Percentiles rank a stretch among this genome's conserved stretches.
phyloP scores from a whole-genome alignment of 53 echinoderm and acorn worm species.

The Henricia sp. region DNA sequence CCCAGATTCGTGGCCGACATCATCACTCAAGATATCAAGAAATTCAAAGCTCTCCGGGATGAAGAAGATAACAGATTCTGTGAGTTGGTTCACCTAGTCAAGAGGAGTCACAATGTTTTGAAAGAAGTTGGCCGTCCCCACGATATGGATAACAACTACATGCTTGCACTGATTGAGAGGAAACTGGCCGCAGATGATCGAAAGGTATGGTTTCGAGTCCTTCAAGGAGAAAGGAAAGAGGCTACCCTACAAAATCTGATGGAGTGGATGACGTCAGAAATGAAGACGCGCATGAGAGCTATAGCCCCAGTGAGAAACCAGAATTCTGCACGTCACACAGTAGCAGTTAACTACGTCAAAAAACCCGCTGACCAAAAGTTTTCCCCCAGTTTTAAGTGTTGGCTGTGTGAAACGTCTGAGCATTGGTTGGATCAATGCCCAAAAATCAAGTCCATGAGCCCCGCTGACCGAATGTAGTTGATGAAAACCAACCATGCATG shows the following conservation, averaged over 20 bases:
- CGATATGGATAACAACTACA: conserved; percentile 66
- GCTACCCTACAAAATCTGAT: conserved; percentile 47
- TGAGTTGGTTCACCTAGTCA: conserved; percentile 65
- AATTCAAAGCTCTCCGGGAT: conserved; percentile 51
- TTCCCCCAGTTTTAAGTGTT: conserved; percentile 42
- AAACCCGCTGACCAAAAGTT: background rate
- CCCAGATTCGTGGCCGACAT: conserved; percentile 66
- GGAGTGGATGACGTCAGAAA: conserved; percentile 43
- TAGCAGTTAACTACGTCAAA: background rate
- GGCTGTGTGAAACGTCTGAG: conserved; percentile 51
- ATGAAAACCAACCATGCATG: conserved; percentile 22
- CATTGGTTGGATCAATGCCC: conserved; percentile 64
- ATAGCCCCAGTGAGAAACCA: conserved; percentile 63
- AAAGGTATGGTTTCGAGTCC: background rate
- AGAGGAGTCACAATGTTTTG: conserved; percentile 63
- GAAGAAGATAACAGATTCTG: conserved; percentile 68
- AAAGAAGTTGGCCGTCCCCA: conserved; percentile 55
- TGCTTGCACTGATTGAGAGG: conserved; percentile 52
- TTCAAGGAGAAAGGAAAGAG: background rate
- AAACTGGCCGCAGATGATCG: conserved; percentile 6
- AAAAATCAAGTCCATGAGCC: background rate
- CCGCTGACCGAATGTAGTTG: background rate
- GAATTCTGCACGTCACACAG: background rate
- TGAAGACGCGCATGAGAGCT: conserved; percentile 67
- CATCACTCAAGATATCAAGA: conserved; percentile 60